These are phyloP conservation scores for Pseudanteris insignis DNA, from an alignment of 2,888 invertebrate genomes.

Conservation along the genomic window DNA sequence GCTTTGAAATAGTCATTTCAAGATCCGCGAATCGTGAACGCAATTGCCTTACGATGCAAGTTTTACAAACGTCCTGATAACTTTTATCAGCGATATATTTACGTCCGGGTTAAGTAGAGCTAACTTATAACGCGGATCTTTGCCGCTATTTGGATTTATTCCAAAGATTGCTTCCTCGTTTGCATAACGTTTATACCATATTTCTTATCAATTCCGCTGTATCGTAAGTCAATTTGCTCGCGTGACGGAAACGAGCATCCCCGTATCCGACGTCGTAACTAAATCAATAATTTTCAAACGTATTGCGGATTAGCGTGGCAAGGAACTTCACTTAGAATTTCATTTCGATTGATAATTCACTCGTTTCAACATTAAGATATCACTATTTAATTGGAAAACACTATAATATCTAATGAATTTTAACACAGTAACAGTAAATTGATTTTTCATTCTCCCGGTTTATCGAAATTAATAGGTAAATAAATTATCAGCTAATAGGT, in stretches of 20 bases:
- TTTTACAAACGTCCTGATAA: constrained; percentile 21
- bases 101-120: constrained; percentile 14
- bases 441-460: no score
- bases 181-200: constrained; percentile 48
- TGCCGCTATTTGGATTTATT: constrained; percentile 26
- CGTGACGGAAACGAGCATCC: constrained; percentile 53
- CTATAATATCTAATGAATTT: no score
- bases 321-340: neutral
- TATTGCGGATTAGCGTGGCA: constrained; percentile 1
- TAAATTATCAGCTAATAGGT: no score
- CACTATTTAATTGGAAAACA: no score
- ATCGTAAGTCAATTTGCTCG: constrained; percentile 53
- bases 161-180: constrained; percentile 26
- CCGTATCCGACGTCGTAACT: constrained; percentile 5
- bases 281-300: constrained; percentile 9
- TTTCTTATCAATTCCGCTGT: constrained; percentile 51
- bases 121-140: constrained; percentile 17
- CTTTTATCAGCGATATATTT: constrained; percentile 14
- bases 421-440: no score
- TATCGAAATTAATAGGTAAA: no score
- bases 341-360: no score
- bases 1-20: constrained; percentile 6
- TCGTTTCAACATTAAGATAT: no score
- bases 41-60: constrained; percentile 11
- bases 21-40: constrained; percentile 7